Percentiles rank a stretch among this genome's conserved stretches.
phyloP scores from a whole-genome alignment of 2,113 vertebrate genomes.

The Charina bottae region DNA sequence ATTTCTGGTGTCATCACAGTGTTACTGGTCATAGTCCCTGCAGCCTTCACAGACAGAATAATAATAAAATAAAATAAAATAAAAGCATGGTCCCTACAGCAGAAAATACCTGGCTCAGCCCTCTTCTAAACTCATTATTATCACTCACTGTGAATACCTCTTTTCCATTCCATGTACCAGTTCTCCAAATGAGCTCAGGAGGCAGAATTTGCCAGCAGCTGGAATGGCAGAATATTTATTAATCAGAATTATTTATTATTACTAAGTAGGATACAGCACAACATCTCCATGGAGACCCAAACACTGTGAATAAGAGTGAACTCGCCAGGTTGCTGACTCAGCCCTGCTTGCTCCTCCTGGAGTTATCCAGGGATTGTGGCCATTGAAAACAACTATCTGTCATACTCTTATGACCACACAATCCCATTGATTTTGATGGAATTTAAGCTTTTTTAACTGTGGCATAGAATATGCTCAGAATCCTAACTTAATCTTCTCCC shows the following conservation, averaged over 20 bases:
- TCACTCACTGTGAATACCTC: neutral
- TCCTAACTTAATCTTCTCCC: neutral
- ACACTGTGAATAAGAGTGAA: constrained; percentile 31
- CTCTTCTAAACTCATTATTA: neutral
- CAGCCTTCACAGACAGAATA: neutral
- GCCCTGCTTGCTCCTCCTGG: constrained; percentile 17
- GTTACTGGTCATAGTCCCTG: neutral
- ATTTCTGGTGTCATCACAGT: neutral
- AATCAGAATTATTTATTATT: constrained; percentile 24
- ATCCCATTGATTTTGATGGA: neutral
- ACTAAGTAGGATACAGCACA: constrained; percentile 11
- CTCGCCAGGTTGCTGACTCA: constrained; percentile 27
- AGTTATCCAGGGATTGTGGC: constrained; percentile 6
- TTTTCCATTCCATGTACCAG: constrained; percentile 5
- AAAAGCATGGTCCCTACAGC: neutral
- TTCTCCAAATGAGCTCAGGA: neutral
- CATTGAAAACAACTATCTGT: neutral
- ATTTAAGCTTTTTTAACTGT: neutral
- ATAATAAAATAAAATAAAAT: neutral
- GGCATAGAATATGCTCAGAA: neutral
- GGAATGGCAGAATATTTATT: constrained; percentile 12
- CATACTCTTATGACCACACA: neutral
- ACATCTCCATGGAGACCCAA: constrained; percentile 38
- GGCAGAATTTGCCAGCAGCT: neutral
- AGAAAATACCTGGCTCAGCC: neutral